Evolutionary conservation across 2,888 invertebrate species (phyloP).

Genomic region (Vannuccia rotundouncinata): DNA sequence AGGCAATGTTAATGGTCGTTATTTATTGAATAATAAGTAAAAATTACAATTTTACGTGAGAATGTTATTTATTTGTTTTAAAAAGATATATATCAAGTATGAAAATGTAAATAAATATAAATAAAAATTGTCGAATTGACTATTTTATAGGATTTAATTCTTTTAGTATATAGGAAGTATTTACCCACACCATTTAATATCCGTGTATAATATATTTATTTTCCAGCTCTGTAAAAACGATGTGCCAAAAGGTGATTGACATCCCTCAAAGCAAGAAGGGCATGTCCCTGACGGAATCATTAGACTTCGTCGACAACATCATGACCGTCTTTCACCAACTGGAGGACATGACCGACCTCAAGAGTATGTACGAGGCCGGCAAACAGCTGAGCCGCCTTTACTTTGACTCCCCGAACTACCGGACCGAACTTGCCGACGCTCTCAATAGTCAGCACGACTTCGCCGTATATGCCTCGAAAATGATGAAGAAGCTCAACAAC

Average conservation of each 20-base stretch:
- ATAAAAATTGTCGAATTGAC: neutral
- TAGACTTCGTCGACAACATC: slow-evolving; percentile 20
- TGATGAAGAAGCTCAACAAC: slow-evolving; percentile 48
- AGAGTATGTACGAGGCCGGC: slow-evolving; percentile 38
- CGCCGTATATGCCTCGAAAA: slow-evolving; percentile 44
- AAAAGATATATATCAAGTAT: too few relatives aligned
- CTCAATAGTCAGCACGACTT: slow-evolving; percentile 32
- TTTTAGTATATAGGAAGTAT: neutral
- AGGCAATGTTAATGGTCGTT: too few relatives aligned
- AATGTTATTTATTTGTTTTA: too few relatives aligned
- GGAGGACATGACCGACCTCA: slow-evolving; percentile 37
- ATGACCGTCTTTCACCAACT: slow-evolving; percentile 34
- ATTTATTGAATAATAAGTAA: too few relatives aligned
- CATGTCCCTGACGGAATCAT: slow-evolving; percentile 31
- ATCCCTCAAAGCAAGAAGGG: slow-evolving; percentile 35
- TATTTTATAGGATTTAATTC: neutral
- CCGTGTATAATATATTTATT: neutral
- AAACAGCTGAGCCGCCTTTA: slow-evolving; percentile 36
- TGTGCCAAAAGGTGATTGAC: neutral
- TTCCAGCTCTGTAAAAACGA: neutral
- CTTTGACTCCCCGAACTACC: slow-evolving; percentile 36
- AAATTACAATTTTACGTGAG: too few relatives aligned
- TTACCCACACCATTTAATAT: neutral
- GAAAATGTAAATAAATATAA: neutral
- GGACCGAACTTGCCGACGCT: slow-evolving; percentile 19